A percentile compares a stretch with the other conserved stretches of the same genome.
These are phyloP conservation scores for Procambarus clarkii DNA, from an alignment of 1,140 invertebrate genomes.

Conservation along the genomic window DNA sequence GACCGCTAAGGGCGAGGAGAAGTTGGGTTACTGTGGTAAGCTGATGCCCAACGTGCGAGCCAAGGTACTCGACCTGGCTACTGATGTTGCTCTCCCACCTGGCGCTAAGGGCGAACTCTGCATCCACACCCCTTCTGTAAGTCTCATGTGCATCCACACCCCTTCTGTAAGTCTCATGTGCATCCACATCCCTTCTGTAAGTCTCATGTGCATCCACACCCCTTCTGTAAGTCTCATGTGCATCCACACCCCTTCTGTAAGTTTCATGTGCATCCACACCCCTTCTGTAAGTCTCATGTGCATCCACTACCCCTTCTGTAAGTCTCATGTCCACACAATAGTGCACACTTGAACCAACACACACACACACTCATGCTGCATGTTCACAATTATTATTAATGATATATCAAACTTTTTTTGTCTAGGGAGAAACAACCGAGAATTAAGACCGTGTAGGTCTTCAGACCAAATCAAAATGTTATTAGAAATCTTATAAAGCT, in stretches of 20 bases:
- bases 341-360: background rate
- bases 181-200: too few species aligned
- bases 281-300: slow-evolving; percentile 74
- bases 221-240: slow-evolving; percentile 76
- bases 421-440: too few species aligned
- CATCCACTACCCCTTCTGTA: slow-evolving; percentile 76
- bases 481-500: too few species aligned
- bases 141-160: background rate
- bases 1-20: slow-evolving; percentile 36
- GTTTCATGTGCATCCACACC: slow-evolving; percentile 84
- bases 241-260: slow-evolving; percentile 80
- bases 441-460: too few species aligned
- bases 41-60: slow-evolving; percentile 81
- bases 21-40: slow-evolving; percentile 82
- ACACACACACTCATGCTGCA: background rate
- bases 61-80: slow-evolving; percentile 80
- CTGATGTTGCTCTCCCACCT: slow-evolving; percentile 79
- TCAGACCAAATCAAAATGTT: too few species aligned
- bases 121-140: slow-evolving; percentile 79
- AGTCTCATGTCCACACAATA: background rate
- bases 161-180: background rate
- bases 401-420: too few species aligned
- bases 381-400: too few species aligned
- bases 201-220: background rate
- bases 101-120: slow-evolving; percentile 83